Base-by-base conservation (phyloP, 35 echinoderm and acorn worm genomes). In the Diadema setosum region DNA sequence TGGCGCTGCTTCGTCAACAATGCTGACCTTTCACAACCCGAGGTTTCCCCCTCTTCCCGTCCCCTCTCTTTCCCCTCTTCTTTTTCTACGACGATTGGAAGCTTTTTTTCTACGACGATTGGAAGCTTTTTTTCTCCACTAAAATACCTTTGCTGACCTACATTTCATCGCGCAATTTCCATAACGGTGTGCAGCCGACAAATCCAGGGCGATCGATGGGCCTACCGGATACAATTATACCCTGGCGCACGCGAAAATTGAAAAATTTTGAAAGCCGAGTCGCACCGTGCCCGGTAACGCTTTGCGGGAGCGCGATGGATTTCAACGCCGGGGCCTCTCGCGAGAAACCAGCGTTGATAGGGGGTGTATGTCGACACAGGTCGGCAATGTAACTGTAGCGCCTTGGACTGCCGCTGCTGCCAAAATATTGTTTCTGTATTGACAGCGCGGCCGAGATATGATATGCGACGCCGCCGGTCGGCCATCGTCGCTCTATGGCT, bases 351-450 rank as follows among this genome's bases (percentile, higher is more conserved):
- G 40, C 40, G 73, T 78, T 78, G 73, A 78, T 78, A 78, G 73
- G 73, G 73, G 73, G 73, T 78, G 73, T 78, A 78, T 78, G 39
- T 78, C 73, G 73, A 78, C 73, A 44, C 73, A 78, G 73, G 73
- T 78, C 73, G 73, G 21, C 2, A 24, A n/a, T 78, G 73, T 78
- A 78, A 78, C 73, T 78, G 73, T 78, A 78, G 73, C 73, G 40
- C 73, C 44, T 78, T 78, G 20, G 73, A 78, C 73, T 44, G 30
- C 73, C 73, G 73, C 73, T 78, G n/a, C 37, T 78, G 73, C 73
- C 73, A 78, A 78, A 78, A 78, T 78, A 78, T 78, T 78, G 73
- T 78, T 78, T 78, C 73, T 78, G n/a, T 78, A 78, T 78, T 78
- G 73, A 78, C 73, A 78, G 73, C 21, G 20, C 73, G 73, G 73